phyloP scores from a whole-genome alignment of 1,140 invertebrate species.

The Pissodes strobi region DNA sequence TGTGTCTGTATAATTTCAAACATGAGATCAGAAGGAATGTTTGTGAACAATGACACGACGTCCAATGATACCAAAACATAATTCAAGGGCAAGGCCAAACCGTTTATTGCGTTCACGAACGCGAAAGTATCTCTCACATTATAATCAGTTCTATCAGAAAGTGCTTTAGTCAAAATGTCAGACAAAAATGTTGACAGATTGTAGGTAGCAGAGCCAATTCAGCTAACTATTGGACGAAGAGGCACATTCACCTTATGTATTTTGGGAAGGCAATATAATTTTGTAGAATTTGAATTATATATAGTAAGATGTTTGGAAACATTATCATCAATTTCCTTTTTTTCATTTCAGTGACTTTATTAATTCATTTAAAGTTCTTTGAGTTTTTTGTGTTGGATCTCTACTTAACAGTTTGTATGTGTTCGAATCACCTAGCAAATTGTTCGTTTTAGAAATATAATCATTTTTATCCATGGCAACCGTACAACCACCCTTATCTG shows the following conservation, averaged over 20 bases:
- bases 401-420: neutral
- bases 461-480: neutral
- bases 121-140: neutral
- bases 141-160: neutral
- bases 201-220: neutral
- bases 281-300: neutral
- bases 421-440: too few species aligned
- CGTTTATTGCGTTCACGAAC: neutral
- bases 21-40: too few species aligned
- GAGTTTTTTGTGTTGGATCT: neutral
- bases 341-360: neutral
- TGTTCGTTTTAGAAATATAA: too few species aligned
- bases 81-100: neutral
- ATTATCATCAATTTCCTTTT: neutral
- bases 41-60: too few species aligned
- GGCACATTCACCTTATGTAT: neutral
- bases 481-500: neutral
- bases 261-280: neutral
- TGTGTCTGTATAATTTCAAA: too few species aligned
- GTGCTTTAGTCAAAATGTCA: neutral
- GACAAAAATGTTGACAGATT: neutral
- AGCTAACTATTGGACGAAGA: neutral
- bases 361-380: too few species aligned
- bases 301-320: neutral
- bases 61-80: neutral